Conservation (phyloP, 1,140 invertebrate species). For the Calosoma granatense region DNA sequence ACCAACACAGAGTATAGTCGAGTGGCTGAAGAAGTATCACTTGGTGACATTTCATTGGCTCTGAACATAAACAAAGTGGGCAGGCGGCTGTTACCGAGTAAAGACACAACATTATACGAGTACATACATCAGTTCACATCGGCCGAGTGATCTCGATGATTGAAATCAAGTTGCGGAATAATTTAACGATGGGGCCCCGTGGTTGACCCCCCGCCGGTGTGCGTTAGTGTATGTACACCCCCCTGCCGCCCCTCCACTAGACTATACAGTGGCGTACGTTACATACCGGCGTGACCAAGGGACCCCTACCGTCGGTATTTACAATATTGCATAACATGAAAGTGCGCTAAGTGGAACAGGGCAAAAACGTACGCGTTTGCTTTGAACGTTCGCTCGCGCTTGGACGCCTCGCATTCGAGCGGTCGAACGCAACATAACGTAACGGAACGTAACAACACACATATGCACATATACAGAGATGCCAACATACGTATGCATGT, state of each 20-base stretch:
- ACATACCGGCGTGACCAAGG: not conserved
- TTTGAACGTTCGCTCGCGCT: not conserved
- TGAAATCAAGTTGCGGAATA: conserved; percentile 9
- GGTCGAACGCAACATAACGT: no score
- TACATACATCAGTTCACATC: not conserved
- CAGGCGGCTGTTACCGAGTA: not conserved
- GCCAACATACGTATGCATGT: no score
- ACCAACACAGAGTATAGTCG: not conserved
- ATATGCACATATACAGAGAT: no score
- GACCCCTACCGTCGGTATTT: conserved; percentile 2
- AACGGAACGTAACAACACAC: no score
- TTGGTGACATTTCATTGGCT: not conserved
- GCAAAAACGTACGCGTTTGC: not conserved
- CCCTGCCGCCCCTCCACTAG: no score
- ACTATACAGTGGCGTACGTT: not conserved
- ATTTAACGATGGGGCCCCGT: conserved; percentile 5
- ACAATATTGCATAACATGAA: conserved; percentile 7
- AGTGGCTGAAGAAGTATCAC: not conserved
- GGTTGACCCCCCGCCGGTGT: not conserved
- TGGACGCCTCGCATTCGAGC: not conserved
- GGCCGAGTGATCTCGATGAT: not conserved
- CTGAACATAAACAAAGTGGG: not conserved
- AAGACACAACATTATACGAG: not conserved
- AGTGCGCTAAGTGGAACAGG: conserved; percentile 1
- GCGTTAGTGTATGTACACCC: no score